Evolutionary conservation across 2,888 invertebrate species (phyloP), one percentile per base, ranked within the genome.

Genomic region (Diadromus collaris): DNA sequence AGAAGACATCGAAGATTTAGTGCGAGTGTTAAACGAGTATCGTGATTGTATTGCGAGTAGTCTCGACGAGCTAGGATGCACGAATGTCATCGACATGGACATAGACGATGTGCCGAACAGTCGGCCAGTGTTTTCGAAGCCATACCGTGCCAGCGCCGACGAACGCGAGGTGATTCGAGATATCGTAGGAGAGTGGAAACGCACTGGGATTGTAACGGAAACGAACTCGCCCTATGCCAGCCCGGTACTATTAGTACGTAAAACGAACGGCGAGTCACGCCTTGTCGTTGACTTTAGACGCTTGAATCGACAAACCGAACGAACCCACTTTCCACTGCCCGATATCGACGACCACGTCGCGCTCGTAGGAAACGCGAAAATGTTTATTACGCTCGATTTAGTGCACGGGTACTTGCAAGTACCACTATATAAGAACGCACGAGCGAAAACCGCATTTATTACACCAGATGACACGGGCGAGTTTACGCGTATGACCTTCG

Each of bases 211-310:
- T 10, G 16, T 34, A 6, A 34, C n/a, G n/a, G n/a, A n/a, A n/a
- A n/a, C n/a, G n/a, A n/a, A n/a, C n/a, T n/a, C n/a, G n/a, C n/a
- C n/a, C 34, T 81, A 64, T 27, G 74, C 81, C 6, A 78, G 68
- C 38, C 81, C 81, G 7, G 78, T 68, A 13, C 34, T 81, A n/a
- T 16, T 80, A 24, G 75, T 81, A 0, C 69, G 60, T 5, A 80
- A 81, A 34, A 73, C 19, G 65, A 46, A 34, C 6, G 76, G 80
- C 32, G 76, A 34, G 7, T 34, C 34, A 7, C 34, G 34, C 5
- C 7, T 34, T 6, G 34, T 34, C 7, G 34, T 34, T 7, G 34
- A 34, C 7, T 34, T 34, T 34, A 34, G 34, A 34, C 34, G 34
- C 7, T 34, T 34, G 7, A 34, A 34, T 7, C 34, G 7, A 7